These are phyloP conservation scores for Conomelus anceps DNA, from an alignment of 2,888 invertebrate genomes.

Conservation along the genomic window DNA sequence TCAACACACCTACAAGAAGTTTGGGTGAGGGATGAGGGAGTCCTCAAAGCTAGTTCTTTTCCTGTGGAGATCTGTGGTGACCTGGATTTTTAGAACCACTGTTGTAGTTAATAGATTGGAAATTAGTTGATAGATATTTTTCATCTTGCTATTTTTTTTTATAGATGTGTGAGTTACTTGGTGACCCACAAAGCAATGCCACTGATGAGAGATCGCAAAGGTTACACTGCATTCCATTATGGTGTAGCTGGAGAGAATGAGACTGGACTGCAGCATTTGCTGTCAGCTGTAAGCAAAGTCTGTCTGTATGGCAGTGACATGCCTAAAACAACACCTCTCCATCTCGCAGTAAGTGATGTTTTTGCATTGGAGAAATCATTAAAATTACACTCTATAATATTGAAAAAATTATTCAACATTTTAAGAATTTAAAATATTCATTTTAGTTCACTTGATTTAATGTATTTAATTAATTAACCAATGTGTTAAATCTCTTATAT, in stretches of 20 bases:
- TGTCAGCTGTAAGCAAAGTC: slow-evolving; percentile 36
- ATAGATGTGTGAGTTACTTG: slow-evolving; percentile 50
- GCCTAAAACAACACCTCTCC: slow-evolving; percentile 48
- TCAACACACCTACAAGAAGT: no score
- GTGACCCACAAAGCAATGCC: slow-evolving; percentile 52
- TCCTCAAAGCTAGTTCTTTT: no score
- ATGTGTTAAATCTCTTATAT: not conserved
- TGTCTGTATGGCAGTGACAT: slow-evolving; percentile 29
- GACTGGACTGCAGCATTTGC: slow-evolving; percentile 46
- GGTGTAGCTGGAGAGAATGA: slow-evolving; percentile 55
- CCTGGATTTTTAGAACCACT: no score
- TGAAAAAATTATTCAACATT: no score
- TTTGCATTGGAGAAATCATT: not conserved
- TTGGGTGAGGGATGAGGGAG: no score
- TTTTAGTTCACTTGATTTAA: not conserved
- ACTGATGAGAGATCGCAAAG: slow-evolving; percentile 48
- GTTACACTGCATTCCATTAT: slow-evolving; percentile 55
- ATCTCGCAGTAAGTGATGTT: slow-evolving; percentile 43
- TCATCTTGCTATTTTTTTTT: no score
- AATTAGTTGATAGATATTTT: no score
- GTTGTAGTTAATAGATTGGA: no score
- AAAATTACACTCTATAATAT: no score
- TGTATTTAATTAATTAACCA: not conserved
- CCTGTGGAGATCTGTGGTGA: no score
- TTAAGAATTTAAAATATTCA: no score